Percentiles rank a stretch among this genome's conserved stretches.
These are phyloP conservation scores for Pangasius macronema DNA, from an alignment of 2,797 vertebrate species.

Conservation along the genomic window DNA sequence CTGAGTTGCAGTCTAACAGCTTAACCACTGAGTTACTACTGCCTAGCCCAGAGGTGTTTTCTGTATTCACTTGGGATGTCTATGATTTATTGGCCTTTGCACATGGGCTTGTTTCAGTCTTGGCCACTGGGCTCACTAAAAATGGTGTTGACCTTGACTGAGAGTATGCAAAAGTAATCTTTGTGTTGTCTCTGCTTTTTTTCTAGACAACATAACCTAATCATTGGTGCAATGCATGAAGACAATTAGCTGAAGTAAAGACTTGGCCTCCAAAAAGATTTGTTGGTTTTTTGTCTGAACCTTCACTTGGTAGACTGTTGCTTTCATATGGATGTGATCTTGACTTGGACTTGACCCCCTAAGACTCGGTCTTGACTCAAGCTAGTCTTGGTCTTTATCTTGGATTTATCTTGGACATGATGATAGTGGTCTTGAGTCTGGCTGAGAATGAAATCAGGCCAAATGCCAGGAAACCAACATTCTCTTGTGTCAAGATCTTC, in stretches of 20 bases:
- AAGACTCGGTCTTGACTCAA: not conserved
- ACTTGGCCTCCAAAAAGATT: not conserved
- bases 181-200: not conserved
- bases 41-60: not conserved
- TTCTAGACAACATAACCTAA: not conserved
- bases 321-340: not conserved
- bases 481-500: not conserved
- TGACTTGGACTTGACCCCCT: not conserved
- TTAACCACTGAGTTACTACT: not conserved
- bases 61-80: not conserved
- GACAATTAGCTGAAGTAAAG: not conserved
- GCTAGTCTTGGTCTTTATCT: not conserved
- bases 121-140: not conserved
- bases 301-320: not conserved
- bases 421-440: not conserved
- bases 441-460: not conserved
- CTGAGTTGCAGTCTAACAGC: not conserved
- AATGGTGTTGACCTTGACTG: not conserved
- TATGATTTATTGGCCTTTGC: not conserved
- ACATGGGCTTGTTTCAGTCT: not conserved
- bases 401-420: not conserved
- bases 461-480: not conserved
- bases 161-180: not conserved
- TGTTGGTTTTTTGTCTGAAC: not conserved
- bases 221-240: not conserved